Base-by-base conservation (phyloP, 1,140 invertebrate genomes). In the Pseudachorutes palmiensis region DNA sequence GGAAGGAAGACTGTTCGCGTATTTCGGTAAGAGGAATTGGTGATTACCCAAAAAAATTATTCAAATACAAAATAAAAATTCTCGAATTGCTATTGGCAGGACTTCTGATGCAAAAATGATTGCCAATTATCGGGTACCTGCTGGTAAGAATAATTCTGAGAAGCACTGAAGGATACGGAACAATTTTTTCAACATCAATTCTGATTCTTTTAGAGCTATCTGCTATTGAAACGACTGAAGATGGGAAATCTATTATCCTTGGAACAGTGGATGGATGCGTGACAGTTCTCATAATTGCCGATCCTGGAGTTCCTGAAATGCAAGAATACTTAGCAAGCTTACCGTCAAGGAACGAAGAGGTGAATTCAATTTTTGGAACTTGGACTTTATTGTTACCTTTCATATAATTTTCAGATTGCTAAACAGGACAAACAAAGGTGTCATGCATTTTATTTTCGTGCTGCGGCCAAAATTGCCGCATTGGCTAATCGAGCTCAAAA, bases 211-310 rank as follows among this genome's bases (percentile, higher is more conserved):
- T 55, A 55, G 94, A 97, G 80, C 81, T 96, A 58, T 94, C 87
- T 68, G 88, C 89, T 0, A 87, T 94, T 45, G 87, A 88, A 68
- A 89, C 88, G 70, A 91, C 89, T 5, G 84, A 85, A 49, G 90
- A 91, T 76, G 90, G 93, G 5, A 87, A 80, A 75, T 87, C 84
- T 55, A 82, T 97, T 32, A 89, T 94, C 1, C 80, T 97, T 28
- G 93, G 92, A 0, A 94, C 91, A 0, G 88, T 95, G 3, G 94
- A 98, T 77, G 94, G 94, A 5, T 95, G 92, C 76, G 83, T 98
- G 36, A 92, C 92, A 1, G 87, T 94, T n/a, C 78, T 97, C 32
- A 88, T 88, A 16, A 90, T 98, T 74, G 88, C 91, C 0, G 94
- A 97, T 81, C 87, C 90, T 0, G 76, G 76, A 19, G 84, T 83